Conservation (phyloP, 2,888 invertebrate genomes). For the Pyrgus malvae region DNA sequence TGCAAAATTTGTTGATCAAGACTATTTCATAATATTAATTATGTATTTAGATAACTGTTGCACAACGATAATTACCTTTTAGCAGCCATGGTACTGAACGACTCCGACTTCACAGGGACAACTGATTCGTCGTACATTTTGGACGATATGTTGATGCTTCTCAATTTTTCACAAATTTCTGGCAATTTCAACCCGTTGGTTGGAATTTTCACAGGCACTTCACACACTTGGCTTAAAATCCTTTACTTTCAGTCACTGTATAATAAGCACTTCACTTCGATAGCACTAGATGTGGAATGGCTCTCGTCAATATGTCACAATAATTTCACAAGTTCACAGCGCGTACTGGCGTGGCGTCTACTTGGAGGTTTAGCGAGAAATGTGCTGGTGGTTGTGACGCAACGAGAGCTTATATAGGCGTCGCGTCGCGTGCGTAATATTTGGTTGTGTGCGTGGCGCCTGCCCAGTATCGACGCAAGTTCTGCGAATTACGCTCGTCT, state of each 20-base stretch:
- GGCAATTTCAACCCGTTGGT: conserved; percentile 46
- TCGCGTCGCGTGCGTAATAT: conserved; percentile 43
- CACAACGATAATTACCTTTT: conserved; percentile 64
- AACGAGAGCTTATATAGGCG: conserved; percentile 44
- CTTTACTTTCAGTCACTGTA: conserved; percentile 41
- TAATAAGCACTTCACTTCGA: conserved; percentile 30
- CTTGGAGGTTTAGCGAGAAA: conserved; percentile 49
- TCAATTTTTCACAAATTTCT: conserved; percentile 60
- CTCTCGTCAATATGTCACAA: conserved; percentile 59
- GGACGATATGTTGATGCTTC: conserved; percentile 54
- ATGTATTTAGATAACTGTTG: conserved; percentile 2
- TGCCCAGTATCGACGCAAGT: conserved; percentile 50
- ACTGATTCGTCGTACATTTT: conserved; percentile 75
- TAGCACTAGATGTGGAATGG: conserved; percentile 37
- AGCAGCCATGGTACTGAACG: conserved; percentile 72
- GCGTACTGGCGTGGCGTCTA: conserved; percentile 50
- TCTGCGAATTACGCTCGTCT: conserved; percentile 60
- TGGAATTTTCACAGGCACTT: conserved; percentile 49
- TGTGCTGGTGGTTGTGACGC: conserved; percentile 47
- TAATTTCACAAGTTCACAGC: conserved; percentile 65
- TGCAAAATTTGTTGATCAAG: background rate
- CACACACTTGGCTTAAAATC: conserved; percentile 9
- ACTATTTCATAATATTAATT: conserved; percentile 28
- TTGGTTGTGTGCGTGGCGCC: conserved; percentile 55
- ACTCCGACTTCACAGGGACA: conserved; percentile 70